Percentiles rank a stretch among this genome's conserved stretches.
phyloP scores from a whole-genome alignment of 2,797 vertebrate genomes.

The Orestias chungarensis region DNA sequence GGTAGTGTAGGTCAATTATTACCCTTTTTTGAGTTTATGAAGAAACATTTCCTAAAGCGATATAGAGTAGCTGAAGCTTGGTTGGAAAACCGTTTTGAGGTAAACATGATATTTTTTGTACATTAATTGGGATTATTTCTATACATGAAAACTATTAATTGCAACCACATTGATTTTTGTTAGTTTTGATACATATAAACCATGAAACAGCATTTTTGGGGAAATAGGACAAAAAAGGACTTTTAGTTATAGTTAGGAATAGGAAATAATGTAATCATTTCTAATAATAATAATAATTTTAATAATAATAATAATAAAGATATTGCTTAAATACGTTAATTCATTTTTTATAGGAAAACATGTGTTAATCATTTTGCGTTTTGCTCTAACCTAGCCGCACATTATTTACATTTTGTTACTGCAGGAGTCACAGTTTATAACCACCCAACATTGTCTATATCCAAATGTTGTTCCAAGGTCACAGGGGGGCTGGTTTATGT shows the following conservation, averaged over 20 bases:
- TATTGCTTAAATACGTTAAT: no score
- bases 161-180: background rate
- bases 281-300: no score
- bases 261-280: no score
- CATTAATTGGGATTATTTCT: background rate
- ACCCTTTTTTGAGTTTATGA: constrained; percentile 58
- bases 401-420: constrained; percentile 42
- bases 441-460: background rate
- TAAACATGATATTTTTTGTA: background rate
- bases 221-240: background rate
- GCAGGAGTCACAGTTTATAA: constrained; percentile 23
- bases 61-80: background rate
- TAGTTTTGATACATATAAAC: background rate
- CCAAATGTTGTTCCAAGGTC: background rate
- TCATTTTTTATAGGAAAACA: background rate
- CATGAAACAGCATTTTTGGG: background rate
- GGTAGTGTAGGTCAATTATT: constrained; percentile 61
- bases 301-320: no score
- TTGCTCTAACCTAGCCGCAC: constrained; percentile 48
- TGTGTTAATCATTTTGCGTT: constrained; percentile 27
- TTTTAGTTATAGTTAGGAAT: no score
- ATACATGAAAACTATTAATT: background rate
- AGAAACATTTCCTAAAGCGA: constrained; percentile 52
- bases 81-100: background rate
- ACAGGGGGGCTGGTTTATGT: background rate